phyloP scores from a whole-genome alignment of 2,113 vertebrate genomes.

The Regulus satrapa region DNA sequence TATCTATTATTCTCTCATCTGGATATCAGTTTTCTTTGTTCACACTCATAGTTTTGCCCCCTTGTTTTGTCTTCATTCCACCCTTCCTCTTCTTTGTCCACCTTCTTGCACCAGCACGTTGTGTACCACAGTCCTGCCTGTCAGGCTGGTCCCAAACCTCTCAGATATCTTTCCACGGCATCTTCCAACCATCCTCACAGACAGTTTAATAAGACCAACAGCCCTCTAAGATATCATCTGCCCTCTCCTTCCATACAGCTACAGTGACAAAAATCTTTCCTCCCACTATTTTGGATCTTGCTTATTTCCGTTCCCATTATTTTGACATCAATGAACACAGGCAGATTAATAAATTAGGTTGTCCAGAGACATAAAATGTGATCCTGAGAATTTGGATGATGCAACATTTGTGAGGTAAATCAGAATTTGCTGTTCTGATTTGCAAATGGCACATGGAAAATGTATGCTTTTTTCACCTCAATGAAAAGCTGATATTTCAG shows the following conservation, averaged over 20 bases:
- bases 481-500: not conserved
- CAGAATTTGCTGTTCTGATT: not conserved
- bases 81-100: not conserved
- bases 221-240: not conserved
- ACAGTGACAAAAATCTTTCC: not conserved
- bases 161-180: not conserved
- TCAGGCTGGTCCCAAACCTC: not conserved
- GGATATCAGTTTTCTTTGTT: not conserved
- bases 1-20: not conserved
- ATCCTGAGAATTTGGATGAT: not conserved
- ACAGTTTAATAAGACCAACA: not conserved
- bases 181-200: not conserved
- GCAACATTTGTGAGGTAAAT: not conserved
- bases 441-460: not conserved
- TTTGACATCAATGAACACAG: not conserved
- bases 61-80: not conserved
- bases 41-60: not conserved
- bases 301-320: not conserved
- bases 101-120: not conserved
- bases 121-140: fast-evolving
- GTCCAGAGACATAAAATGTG: not conserved
- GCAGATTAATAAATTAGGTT: not conserved
- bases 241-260: not conserved
- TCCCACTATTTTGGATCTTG: not conserved
- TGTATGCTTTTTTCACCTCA: not conserved